Conservation (phyloP, 2,888 invertebrate species). For the Pseudococcus longispinus region DNA sequence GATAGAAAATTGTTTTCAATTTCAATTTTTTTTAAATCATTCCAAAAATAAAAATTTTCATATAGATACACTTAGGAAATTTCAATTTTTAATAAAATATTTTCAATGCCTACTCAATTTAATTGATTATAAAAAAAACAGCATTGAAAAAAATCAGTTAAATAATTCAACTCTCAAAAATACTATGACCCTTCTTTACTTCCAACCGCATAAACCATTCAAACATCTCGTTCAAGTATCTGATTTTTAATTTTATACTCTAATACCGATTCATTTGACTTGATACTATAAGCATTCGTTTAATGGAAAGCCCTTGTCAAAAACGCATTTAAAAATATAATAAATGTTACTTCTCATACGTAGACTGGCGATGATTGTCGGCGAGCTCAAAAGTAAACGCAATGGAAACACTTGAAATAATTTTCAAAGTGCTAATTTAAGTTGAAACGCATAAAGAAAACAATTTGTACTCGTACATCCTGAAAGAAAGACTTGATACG, state of each 20-base stretch:
- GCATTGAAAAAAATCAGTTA: not conserved
- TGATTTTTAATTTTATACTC: not conserved
- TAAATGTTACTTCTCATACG: constrained; percentile 5
- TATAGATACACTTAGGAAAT: too few relatives aligned
- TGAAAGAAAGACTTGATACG: constrained; percentile 1
- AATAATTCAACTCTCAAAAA: not conserved
- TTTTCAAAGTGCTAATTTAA: constrained; percentile 32
- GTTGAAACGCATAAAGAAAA: constrained; percentile 29
- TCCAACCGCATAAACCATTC: not conserved
- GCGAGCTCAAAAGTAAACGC: constrained; percentile 9
- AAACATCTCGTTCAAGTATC: not conserved
- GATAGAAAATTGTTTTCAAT: too few relatives aligned
- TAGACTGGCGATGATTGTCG: not conserved
- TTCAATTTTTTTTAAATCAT: too few relatives aligned
- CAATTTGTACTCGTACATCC: constrained; percentile 34
- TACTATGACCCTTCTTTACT: not conserved
- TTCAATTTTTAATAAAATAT: not conserved
- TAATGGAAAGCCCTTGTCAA: constrained; percentile 28
- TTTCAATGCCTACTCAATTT: not conserved
- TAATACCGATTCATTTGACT: not conserved
- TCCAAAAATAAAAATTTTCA: too few relatives aligned
- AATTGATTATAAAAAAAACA: not conserved
- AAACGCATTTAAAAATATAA: constrained; percentile 33
- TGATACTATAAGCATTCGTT: not conserved
- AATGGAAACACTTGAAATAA: constrained; percentile 31